Conservation (phyloP, 2,888 invertebrate species). For the Stenodema calcarata region DNA sequence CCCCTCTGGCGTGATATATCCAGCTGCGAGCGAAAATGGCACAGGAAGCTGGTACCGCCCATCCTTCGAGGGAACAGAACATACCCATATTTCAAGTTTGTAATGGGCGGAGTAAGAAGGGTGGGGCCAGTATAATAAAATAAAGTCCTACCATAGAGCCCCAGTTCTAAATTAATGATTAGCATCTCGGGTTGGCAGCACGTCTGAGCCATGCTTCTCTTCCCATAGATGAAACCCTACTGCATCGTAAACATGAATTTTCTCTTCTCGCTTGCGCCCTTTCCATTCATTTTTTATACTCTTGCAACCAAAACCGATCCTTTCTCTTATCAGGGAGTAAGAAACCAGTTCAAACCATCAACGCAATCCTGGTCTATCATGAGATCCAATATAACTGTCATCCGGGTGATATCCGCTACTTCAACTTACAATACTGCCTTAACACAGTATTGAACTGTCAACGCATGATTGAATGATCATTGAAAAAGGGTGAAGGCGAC, state of each 20-base stretch:
- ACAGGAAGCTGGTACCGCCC: background rate
- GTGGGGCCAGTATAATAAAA: background rate
- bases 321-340: constrained; percentile 19
- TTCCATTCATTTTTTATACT: background rate
- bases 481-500: too few species aligned
- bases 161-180: constrained; percentile 32
- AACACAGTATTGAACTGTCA: too few species aligned
- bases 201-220: constrained; percentile 21
- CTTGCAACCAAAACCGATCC: background rate
- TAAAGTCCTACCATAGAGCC: background rate
- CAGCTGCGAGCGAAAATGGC: background rate
- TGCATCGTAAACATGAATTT: background rate
- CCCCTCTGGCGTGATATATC: background rate
- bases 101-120: background rate
- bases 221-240: background rate
- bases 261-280: background rate
- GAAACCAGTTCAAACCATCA: constrained; percentile 28
- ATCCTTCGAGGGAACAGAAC: background rate
- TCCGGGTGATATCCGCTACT: too few species aligned
- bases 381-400: too few species aligned
- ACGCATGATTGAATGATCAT: too few species aligned
- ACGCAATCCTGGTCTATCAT: too few species aligned
- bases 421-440: too few species aligned
- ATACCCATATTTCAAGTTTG: constrained; percentile 11
- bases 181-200: constrained; percentile 36